These are phyloP conservation scores for Epinotia ramella DNA, from an alignment of 2,888 invertebrate genomes.

Conservation along the genomic window DNA sequence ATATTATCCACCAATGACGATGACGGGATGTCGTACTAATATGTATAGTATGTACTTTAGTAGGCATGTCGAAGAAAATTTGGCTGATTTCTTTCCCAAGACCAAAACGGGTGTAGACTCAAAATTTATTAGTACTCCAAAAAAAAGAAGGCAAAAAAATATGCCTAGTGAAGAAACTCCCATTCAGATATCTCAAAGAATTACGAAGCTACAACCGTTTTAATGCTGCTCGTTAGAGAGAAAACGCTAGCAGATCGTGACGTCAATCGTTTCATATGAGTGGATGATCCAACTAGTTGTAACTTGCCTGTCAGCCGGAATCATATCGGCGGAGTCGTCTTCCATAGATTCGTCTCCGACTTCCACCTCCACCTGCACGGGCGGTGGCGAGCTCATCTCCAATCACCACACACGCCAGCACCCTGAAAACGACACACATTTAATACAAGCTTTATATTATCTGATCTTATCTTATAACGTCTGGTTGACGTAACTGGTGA, in stretches of 20 bases:
- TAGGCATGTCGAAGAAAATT: not conserved
- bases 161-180: too few relatives aligned
- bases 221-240: too few relatives aligned
- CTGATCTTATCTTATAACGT: too few relatives aligned
- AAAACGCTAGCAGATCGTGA: too few relatives aligned
- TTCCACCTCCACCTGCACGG: constrained; percentile 77
- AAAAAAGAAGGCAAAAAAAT: too few relatives aligned
- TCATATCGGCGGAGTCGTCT: constrained; percentile 73
- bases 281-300: too few relatives aligned
- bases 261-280: too few relatives aligned
- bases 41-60: not conserved
- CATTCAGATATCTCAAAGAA: too few relatives aligned
- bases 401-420: constrained; percentile 55
- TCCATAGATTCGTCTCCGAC: constrained; percentile 79
- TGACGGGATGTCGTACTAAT: not conserved
- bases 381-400: constrained; percentile 78
- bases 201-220: too few relatives aligned
- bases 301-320: constrained; percentile 72
- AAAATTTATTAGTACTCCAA: too few relatives aligned
- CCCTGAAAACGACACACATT: constrained; percentile 46
- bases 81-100: not conserved
- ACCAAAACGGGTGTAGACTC: not conserved
- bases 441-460: not conserved
- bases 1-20: not conserved
- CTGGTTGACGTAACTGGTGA: too few relatives aligned